Evolutionary conservation across 2,888 invertebrate species (phyloP).

Genomic region (Melangyna quadrimaculata): DNA sequence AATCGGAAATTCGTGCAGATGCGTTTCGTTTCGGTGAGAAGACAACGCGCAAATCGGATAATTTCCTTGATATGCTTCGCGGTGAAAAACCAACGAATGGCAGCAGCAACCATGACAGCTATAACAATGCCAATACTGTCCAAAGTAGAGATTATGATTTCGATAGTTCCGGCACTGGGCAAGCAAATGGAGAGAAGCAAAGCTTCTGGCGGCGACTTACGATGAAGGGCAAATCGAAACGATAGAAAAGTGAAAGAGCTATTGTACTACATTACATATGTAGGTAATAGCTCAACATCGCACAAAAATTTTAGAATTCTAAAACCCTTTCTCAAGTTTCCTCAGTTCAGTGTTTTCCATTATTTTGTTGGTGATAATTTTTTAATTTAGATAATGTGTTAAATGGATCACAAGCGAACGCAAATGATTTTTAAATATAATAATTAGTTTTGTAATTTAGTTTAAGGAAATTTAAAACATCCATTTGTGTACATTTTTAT

Average conservation of each 20-base stretch:
- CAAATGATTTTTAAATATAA: constrained; percentile 38
- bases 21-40: constrained; percentile 85
- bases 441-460: constrained; percentile 12
- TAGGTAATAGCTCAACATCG: constrained; percentile 13
- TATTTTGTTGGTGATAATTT: constrained; percentile 60
- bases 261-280: too few species aligned
- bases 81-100: constrained; percentile 79
- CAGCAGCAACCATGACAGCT: constrained; percentile 66
- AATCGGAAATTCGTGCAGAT: constrained; percentile 86
- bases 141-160: constrained; percentile 81
- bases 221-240: constrained; percentile 86
- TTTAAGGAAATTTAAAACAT: background rate
- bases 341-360: constrained; percentile 61
- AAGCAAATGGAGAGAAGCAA: constrained; percentile 82
- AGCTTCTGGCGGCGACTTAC: constrained; percentile 87
- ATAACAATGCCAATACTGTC: constrained; percentile 64
- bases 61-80: constrained; percentile 86
- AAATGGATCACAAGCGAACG: constrained; percentile 57
- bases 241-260: constrained; percentile 80
- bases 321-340: constrained; percentile 44
- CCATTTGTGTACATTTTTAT: background rate
- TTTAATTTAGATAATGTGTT: constrained; percentile 48
- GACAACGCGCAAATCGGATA: constrained; percentile 81
- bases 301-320: constrained; percentile 43
- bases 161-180: constrained; percentile 79